Evolutionary conservation across 2,888 invertebrate species (phyloP), one percentile per base, ranked within the genome.

Genomic region (Stratiomys singularior): DNA sequence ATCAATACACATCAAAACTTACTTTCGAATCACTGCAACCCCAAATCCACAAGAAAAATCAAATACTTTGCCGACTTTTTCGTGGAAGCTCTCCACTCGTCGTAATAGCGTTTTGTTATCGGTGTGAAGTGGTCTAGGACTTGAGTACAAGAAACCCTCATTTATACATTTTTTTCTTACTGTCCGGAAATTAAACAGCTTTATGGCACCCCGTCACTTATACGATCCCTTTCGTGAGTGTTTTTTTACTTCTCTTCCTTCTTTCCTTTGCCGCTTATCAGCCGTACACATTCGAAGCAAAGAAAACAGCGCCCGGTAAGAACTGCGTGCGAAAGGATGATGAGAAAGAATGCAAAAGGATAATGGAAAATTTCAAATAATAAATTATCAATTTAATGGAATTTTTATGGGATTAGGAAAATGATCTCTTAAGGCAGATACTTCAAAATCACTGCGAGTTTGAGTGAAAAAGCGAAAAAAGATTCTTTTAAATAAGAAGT

Each of bases 321-420:
- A 64, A 30, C 64, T 2, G 28, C 30, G 25, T 15, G 1, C 11
- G 1, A n/a, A 47, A 9, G 71, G 9, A 71, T 47, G 27, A 71
- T 18, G 71, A 28, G 27, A 71, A 46, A 27, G 71, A 71, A 71
- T 71, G 47, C 71, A 71, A 71, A 71, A 47, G 23, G 71, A 71
- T 71, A 71, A 71, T 71, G 71, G 71, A 47, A 46, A 71, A 47
- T 71, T 25, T 27, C 47, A 18, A 67, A 71, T 71, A 71, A 71
- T 71, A 71, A 71, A 71, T 71, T 71, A 71, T 71, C 47, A 71
- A 71, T 71, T 71, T 71, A 71, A 71, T 71, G 71, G 71, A 71
- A 71, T 71, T 71, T 71, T 47, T 47, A 71, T 71, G 52, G 71
- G 71, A 71, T 71, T 71, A 69, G 52, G 69, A 25, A 71, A 47